These are phyloP conservation scores for Channa striata DNA, from an alignment of 2,797 vertebrate genomes.

Conservation along the genomic window DNA sequence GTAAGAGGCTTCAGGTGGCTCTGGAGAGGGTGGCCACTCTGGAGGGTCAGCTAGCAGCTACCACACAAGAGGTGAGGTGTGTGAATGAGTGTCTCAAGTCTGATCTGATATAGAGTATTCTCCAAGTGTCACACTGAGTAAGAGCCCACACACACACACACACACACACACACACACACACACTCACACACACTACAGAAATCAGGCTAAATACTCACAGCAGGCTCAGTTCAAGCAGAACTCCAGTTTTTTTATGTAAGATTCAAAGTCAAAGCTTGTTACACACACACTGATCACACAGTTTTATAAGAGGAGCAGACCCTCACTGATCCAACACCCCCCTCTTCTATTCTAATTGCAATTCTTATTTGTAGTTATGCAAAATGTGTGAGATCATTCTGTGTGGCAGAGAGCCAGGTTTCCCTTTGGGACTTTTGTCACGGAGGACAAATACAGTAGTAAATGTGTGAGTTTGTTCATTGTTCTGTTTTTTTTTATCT, in stretches of 20 bases:
- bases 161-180: not conserved
- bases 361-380: slow-evolving; percentile 40
- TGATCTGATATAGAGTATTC: slow-evolving; percentile 26
- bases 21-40: slow-evolving; percentile 92
- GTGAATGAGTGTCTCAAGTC: slow-evolving; percentile 30
- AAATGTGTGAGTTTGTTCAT: slow-evolving; percentile 36
- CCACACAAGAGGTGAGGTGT: slow-evolving; percentile 90
- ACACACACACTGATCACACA: slow-evolving; percentile 38
- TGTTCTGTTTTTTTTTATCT: slow-evolving; percentile 43
- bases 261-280: slow-evolving; percentile 44
- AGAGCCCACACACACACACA: slow-evolving; percentile 25
- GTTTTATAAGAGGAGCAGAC: slow-evolving; percentile 26
- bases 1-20: slow-evolving; percentile 92
- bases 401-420: slow-evolving; percentile 42
- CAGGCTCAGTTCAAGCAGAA: slow-evolving; percentile 14
- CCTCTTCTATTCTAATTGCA: not conserved
- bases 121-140: slow-evolving; percentile 33
- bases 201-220: slow-evolving; percentile 31
- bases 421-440: slow-evolving; percentile 44
- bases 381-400: slow-evolving; percentile 36
- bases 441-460: slow-evolving; percentile 29
- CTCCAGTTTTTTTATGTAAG: slow-evolving; percentile 21
- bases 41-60: slow-evolving; percentile 91
- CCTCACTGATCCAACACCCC: slow-evolving; percentile 5
- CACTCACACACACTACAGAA: slow-evolving; percentile 33